phyloP scores from a whole-genome alignment of 2,888 invertebrate genomes.

The Agapetus fuscipes region DNA sequence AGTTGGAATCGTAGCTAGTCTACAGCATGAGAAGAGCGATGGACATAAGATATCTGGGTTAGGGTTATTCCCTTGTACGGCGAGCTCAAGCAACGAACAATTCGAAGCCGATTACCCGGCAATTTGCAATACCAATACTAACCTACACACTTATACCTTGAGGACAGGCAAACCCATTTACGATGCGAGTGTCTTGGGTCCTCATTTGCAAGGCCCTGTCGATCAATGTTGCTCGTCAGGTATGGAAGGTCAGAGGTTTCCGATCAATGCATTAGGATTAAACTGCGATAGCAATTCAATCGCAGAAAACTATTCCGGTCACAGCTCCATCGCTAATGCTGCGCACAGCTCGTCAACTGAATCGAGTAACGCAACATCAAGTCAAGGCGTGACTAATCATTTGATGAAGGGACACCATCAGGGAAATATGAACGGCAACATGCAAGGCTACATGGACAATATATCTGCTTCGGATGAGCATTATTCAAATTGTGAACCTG shows the following conservation, averaged over 20 bases:
- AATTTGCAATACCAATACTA: slow-evolving; percentile 77
- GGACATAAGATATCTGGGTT: slow-evolving; percentile 61
- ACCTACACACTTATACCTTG: slow-evolving; percentile 73
- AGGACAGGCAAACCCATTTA: slow-evolving; percentile 69
- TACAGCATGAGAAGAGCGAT: slow-evolving; percentile 64
- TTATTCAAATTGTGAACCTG: slow-evolving; percentile 44
- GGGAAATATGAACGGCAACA: slow-evolving; percentile 19
- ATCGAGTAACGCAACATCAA: slow-evolving; percentile 43
- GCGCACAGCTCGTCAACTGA: slow-evolving; percentile 46
- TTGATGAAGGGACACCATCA: slow-evolving; percentile 42
- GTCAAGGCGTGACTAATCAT: slow-evolving; percentile 43
- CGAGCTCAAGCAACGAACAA: slow-evolving; percentile 75
- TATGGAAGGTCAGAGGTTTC: slow-evolving; percentile 38
- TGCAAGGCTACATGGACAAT: slow-evolving; percentile 37
- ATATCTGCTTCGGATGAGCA: slow-evolving; percentile 44
- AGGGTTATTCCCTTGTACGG: slow-evolving; percentile 72
- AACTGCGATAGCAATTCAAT: slow-evolving; percentile 52
- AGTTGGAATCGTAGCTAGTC: slow-evolving; percentile 42
- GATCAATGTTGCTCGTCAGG: slow-evolving; percentile 39
- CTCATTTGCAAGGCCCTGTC: slow-evolving; percentile 33
- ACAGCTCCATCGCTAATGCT: slow-evolving; percentile 47
- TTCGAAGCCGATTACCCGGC: slow-evolving; percentile 78
- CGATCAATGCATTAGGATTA: slow-evolving; percentile 45
- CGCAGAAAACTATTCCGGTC: slow-evolving; percentile 53
- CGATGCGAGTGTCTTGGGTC: slow-evolving; percentile 46